These are phyloP conservation scores for Ptyas mucosa DNA, from an alignment of 2,113 vertebrate species.

Conservation along the genomic window DNA sequence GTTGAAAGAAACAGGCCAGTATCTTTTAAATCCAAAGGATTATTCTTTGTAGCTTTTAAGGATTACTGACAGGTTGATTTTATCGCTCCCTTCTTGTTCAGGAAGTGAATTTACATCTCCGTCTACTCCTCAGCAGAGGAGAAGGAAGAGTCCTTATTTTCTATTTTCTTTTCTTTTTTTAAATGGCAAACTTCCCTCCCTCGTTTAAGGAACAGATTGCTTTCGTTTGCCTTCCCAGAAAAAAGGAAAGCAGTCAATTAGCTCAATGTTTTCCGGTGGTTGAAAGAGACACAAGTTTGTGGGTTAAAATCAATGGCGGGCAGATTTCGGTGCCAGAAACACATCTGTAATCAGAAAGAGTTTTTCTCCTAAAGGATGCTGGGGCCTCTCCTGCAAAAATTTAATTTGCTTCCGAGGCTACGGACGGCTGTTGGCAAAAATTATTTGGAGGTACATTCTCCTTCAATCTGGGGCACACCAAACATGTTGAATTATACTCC, in stretches of 20 bases:
- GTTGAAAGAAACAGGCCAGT: slow-evolving; percentile 7
- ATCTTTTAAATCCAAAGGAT: slow-evolving; percentile 27
- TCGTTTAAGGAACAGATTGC: background rate
- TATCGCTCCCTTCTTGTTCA: background rate
- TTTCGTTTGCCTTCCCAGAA: background rate
- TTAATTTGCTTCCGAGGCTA: background rate
- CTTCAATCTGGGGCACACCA: background rate
- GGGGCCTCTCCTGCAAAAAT: background rate
- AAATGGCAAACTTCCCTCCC: background rate
- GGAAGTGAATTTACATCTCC: background rate
- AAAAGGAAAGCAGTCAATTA: background rate
- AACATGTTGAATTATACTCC: background rate
- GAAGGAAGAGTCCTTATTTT: background rate
- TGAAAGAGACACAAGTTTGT: background rate
- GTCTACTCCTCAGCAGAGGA: background rate
- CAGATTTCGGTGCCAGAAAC: background rate
- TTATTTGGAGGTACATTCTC: background rate
- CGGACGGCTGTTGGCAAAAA: background rate
- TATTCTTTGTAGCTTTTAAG: background rate
- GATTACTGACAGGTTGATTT: slow-evolving; percentile 12
- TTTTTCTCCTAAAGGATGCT: background rate
- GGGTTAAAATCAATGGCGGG: background rate
- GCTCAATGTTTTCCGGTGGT: background rate
- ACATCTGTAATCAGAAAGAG: background rate
- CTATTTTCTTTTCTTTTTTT: background rate